Evolutionary conservation across 2,113 vertebrate genomes (phyloP).

Genomic region (Larimichthys polyactis): DNA sequence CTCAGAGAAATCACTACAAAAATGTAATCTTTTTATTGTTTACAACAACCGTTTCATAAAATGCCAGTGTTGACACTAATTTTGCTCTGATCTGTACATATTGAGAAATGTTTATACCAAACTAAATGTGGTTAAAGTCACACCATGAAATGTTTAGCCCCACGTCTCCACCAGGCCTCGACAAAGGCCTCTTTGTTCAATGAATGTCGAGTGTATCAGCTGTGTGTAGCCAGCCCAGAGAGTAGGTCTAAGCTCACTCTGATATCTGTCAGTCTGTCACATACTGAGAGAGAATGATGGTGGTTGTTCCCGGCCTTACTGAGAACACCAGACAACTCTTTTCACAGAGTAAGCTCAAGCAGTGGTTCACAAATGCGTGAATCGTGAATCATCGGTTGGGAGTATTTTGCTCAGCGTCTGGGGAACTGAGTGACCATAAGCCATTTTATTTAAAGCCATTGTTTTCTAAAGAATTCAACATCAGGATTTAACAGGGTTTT

Average conservation of each 20-base stretch:
- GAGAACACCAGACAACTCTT: slow-evolving; percentile 26
- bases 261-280: slow-evolving; percentile 51
- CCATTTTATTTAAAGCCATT: slow-evolving; percentile 67
- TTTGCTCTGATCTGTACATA: slow-evolving; percentile 79
- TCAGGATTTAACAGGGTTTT: slow-evolving; percentile 21
- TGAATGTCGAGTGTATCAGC: slow-evolving; percentile 67
- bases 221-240: slow-evolving; percentile 43
- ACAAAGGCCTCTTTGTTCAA: slow-evolving; percentile 49
- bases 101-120: slow-evolving; percentile 71
- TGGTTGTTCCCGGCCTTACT: slow-evolving; percentile 39
- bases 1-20: slow-evolving; percentile 82
- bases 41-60: slow-evolving; percentile 79
- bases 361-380: slow-evolving; percentile 33
- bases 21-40: slow-evolving; percentile 76
- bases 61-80: slow-evolving; percentile 77
- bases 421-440: slow-evolving; percentile 56
- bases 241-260: slow-evolving; percentile 43
- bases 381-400: slow-evolving; percentile 36
- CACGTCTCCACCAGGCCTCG: slow-evolving; percentile 33
- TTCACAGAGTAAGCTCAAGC: slow-evolving; percentile 21
- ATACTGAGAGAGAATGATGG: slow-evolving; percentile 34
- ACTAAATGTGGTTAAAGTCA: slow-evolving; percentile 58
- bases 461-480: slow-evolving; percentile 4
- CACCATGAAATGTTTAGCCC: slow-evolving; percentile 33
- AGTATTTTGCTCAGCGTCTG: slow-evolving; percentile 41